Evolutionary conservation across 2,797 vertebrate genomes (phyloP), one percentile per base, ranked within the genome.

Genomic region (Smutsia temminckii): DNA sequence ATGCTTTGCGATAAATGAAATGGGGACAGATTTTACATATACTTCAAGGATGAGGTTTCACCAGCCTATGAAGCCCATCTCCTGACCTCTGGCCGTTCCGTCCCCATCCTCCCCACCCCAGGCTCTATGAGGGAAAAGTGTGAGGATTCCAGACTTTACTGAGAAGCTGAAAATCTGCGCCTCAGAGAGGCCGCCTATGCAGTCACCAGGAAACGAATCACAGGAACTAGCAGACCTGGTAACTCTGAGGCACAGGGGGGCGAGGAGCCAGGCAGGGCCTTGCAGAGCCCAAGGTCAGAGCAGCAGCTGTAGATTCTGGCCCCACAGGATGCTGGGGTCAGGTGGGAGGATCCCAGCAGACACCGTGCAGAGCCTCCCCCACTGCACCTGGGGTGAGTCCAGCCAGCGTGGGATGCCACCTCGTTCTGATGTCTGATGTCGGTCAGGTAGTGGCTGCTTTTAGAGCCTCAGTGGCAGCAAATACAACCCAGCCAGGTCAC

Each of bases 21-120:
- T 0, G 2, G 77, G 6, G 5, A 6, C 17, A 20, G 40, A 13
- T 13, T 2, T 29, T 11, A 51, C n/a, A 0, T 1, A 6, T 23
- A 2, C 7, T 1, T 0, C 21, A n/a, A 53, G 53, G 63, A 11
- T 3, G 40, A 25, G 10, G 20, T 16, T 59, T 10, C 34, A 1
- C 63, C 18, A 37, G 21, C 37, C 59, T 64, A 3, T 37, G 40
- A 10, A 75, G 29, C 37, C 66, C 23, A 21, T 32, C n/a, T 34
- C 20, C 71, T 51, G 42, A 5, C 1, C 0, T n/a, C 69, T 5
- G 1, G 23, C 37, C 78, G 25, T 5, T 5, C 13, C 1, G n/a
- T 71, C 68, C 37, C 69, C 13, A 0, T 42, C 42, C 18, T 29
- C 55, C 42, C 29, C 8, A 25, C 0, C 8, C 61, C 8, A 8